These are phyloP conservation scores for western clawed frog (Xenopus tropicalis) DNA, from an alignment of 2,113 vertebrate species.

Conservation along the genomic window UCB_Xtro_10.0 CM004449.2:95076501-95077000, in stretches of 20 bases:
- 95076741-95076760: background rate
- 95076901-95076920: conserved; percentile 98
- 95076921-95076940: conserved; percentile 90
- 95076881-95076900: conserved; percentile 95
- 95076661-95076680: no score
- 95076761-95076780: background rate
- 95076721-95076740: no score
- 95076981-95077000: conserved; percentile 98
- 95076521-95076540: no score
- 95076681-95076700: no score
- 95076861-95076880: conserved; percentile 81
- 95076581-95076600: no score
- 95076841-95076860: background rate
- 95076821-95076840: background rate
- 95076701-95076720: no score
- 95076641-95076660: no score
- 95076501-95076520: no score
- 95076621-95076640: no score
- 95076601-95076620: no score
- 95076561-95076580: no score
- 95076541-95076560: no score
- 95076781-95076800: background rate
- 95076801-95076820: background rate
- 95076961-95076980: conserved; percentile 93
- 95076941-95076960: conserved; percentile 85